A percentile compares a stretch with the other conserved stretches of the same genome.
Evolutionary conservation across 2,113 vertebrate species (phyloP).

Genomic region (Gambusia holbrooki): DNA sequence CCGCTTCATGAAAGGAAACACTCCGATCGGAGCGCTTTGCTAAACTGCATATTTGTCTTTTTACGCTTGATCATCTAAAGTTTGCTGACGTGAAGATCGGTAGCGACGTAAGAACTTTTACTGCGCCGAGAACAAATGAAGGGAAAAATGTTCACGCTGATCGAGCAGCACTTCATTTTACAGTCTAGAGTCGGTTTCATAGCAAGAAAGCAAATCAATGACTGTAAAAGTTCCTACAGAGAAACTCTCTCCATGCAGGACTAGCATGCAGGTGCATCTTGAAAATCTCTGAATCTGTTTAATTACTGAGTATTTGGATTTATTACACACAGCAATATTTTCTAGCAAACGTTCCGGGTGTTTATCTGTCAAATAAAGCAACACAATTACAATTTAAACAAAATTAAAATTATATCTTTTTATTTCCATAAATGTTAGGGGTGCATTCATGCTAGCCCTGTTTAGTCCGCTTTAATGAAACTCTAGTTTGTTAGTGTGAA

Average conservation of each 20-base stretch:
- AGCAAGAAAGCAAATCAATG: slow-evolving; percentile 41
- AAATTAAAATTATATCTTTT: no score
- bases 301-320: no score
- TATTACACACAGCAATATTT: no score
- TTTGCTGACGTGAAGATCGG: slow-evolving; percentile 13
- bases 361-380: no score
- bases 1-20: slow-evolving; percentile 27
- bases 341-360: no score
- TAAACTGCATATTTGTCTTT: slow-evolving; percentile 20
- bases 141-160: neutral
- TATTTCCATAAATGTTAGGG: no score
- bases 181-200: slow-evolving; percentile 2
- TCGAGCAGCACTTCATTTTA: slow-evolving; percentile 34
- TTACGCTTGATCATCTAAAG: slow-evolving; percentile 12
- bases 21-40: slow-evolving; percentile 25
- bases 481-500: no score
- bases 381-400: no score
- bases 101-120: slow-evolving; percentile 24
- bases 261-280: neutral
- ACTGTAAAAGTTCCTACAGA: slow-evolving; percentile 9
- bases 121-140: slow-evolving; percentile 23
- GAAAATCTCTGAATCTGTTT: neutral
- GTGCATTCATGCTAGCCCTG: no score
- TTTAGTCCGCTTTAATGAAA: no score
- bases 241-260: neutral